Conservation (phyloP, 2,888 invertebrate species). For the Tortrix viridana region DNA sequence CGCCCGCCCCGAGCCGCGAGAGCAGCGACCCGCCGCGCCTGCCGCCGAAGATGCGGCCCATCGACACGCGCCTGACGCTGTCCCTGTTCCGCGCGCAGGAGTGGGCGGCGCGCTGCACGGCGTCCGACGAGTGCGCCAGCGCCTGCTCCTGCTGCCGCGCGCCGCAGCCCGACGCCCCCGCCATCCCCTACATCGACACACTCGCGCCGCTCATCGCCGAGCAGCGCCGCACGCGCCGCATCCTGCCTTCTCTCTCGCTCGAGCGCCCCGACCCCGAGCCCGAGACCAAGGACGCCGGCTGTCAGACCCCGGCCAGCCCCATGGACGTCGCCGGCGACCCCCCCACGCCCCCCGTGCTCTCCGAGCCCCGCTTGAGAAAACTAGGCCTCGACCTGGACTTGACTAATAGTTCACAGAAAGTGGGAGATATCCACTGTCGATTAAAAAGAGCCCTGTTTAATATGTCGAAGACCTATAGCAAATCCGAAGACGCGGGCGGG, state of each 20-base stretch:
- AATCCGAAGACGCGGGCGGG: conserved; percentile 70
- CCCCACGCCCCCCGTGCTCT: conserved; percentile 25
- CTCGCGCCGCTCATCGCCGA: conserved; percentile 77
- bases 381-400: conserved; percentile 63
- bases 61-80: conserved; percentile 69
- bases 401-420: conserved; percentile 57
- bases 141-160: conserved; percentile 78
- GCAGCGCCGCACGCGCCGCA: conserved; percentile 70
- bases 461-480: conserved; percentile 65
- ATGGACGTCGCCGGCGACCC: conserved; percentile 48
- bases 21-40: conserved; percentile 64
- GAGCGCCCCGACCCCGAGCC: conserved; percentile 67
- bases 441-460: conserved; percentile 65
- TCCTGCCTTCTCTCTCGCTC: conserved; percentile 73
- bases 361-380: conserved; percentile 51
- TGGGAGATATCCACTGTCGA: conserved; percentile 64
- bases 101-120: conserved; percentile 65
- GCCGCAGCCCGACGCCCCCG: conserved; percentile 71
- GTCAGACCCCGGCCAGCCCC: conserved; percentile 69
- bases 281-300: conserved; percentile 68
- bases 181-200: conserved; percentile 78
- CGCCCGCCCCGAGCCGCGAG: conserved; percentile 51
- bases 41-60: conserved; percentile 74
- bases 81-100: conserved; percentile 63
- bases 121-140: conserved; percentile 71